phyloP scores from a whole-genome alignment of 1,140 invertebrate genomes.

The Eumeta japonica region DNA sequence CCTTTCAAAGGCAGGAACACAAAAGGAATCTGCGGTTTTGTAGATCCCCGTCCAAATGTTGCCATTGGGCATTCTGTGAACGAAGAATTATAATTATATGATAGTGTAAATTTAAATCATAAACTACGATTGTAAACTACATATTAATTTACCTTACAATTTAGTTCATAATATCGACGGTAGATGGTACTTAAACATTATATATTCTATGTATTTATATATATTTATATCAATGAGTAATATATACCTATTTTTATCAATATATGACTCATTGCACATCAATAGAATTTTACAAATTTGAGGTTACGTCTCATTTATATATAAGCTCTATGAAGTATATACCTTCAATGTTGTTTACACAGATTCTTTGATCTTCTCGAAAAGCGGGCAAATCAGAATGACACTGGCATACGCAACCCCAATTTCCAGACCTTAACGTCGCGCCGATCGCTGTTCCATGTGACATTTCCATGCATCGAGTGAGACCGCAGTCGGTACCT shows the following conservation, averaged over 20 bases:
- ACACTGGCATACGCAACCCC: slow-evolving; percentile 54
- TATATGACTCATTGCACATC: too few relatives aligned
- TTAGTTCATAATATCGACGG: too few relatives aligned
- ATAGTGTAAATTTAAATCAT: too few relatives aligned
- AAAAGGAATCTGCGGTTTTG: slow-evolving; percentile 77
- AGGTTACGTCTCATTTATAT: too few relatives aligned
- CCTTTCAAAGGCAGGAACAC: slow-evolving; percentile 79
- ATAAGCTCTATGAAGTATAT: too few relatives aligned
- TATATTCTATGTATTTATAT: too few relatives aligned
- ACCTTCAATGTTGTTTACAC: slow-evolving; percentile 59
- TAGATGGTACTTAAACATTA: background rate
- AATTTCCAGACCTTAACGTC: slow-evolving; percentile 17
- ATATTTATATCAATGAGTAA: too few relatives aligned
- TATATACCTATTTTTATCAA: too few relatives aligned
- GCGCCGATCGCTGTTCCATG: slow-evolving; percentile 46
- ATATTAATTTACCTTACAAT: too few relatives aligned
- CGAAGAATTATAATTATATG: slow-evolving; percentile 8
- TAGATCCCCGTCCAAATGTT: slow-evolving; percentile 72
- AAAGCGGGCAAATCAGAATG: slow-evolving; percentile 50
- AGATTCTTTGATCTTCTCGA: slow-evolving; percentile 55
- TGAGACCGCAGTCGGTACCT: slow-evolving; percentile 50
- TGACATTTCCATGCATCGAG: slow-evolving; percentile 48
- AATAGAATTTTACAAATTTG: too few relatives aligned
- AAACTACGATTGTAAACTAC: too few relatives aligned
- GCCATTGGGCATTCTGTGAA: slow-evolving; percentile 77